Percentiles rank a stretch among this genome's conserved stretches.
Conservation (phyloP, 1,140 invertebrate species). For the Drosophila mayri region DNA sequence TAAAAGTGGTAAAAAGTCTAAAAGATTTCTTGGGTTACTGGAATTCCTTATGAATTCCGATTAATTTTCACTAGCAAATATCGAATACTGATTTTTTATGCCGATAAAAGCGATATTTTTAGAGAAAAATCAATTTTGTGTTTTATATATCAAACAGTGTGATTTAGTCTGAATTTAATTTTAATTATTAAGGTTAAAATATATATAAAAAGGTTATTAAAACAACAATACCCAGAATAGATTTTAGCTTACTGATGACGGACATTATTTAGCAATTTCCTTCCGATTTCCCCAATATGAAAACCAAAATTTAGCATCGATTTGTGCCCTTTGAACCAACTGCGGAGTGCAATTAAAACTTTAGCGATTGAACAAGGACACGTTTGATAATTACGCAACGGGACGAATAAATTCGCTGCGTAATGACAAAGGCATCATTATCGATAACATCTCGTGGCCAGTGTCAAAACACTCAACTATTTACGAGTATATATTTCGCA, state of each 20-base stretch:
- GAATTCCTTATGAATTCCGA: no score
- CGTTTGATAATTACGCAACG: constrained; percentile 18
- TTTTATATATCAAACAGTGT: no score
- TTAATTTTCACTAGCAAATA: no score
- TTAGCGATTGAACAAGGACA: constrained; percentile 16
- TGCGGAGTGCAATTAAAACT: constrained; percentile 39
- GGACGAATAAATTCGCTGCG: constrained; percentile 16
- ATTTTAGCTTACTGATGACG: neutral
- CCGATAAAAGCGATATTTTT: no score
- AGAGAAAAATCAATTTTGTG: no score
- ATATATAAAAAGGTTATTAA: no score
- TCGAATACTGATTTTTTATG: no score
- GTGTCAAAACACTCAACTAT: constrained; percentile 31
- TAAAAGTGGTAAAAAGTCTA: no score
- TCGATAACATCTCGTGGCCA: constrained; percentile 27
- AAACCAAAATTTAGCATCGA: neutral
- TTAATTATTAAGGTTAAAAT: no score
- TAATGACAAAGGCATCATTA: constrained; percentile 31
- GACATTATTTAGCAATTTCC: neutral
- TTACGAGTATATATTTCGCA: constrained; percentile 16
- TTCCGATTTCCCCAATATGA: neutral
- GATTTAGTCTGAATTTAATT: no score
- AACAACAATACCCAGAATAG: no score
- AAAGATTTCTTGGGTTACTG: no score
- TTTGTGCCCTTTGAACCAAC: neutral